Conservation (phyloP, 2,113 vertebrate genomes). For the Sceloporus undulatus region DNA sequence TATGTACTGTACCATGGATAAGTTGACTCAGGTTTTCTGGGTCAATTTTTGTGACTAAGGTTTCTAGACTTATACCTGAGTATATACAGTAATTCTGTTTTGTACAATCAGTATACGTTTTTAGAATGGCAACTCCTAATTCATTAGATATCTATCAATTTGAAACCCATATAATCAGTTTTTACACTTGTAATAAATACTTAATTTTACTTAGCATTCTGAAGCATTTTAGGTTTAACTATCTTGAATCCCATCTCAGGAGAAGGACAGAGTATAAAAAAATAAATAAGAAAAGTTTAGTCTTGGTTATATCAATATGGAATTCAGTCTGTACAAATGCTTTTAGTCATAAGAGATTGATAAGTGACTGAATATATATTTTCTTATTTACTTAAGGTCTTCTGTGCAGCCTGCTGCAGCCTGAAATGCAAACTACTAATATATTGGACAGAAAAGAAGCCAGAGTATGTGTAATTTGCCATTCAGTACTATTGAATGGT, state of each 20-base stretch:
- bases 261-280: no score
- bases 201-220: neutral
- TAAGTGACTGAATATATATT: neutral
- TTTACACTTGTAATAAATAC: neutral
- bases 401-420: conserved; percentile 94
- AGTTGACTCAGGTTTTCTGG: no score
- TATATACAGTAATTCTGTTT: no score
- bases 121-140: neutral
- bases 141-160: neutral
- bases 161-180: neutral
- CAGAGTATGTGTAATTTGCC: conserved; percentile 95
- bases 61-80: no score
- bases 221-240: neutral
- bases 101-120: no score
- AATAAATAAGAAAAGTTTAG: conserved; percentile 3
- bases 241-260: no score
- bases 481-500: conserved; percentile 92
- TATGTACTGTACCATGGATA: no score
- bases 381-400: conserved; percentile 84
- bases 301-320: neutral
- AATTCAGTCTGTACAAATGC: neutral
- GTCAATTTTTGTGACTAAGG: no score
- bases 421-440: conserved; percentile 91
- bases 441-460: conserved; percentile 98
- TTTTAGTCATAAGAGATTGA: neutral